Base-by-base conservation (phyloP, 2,113 vertebrate genomes). In the Origma solitaria region DNA sequence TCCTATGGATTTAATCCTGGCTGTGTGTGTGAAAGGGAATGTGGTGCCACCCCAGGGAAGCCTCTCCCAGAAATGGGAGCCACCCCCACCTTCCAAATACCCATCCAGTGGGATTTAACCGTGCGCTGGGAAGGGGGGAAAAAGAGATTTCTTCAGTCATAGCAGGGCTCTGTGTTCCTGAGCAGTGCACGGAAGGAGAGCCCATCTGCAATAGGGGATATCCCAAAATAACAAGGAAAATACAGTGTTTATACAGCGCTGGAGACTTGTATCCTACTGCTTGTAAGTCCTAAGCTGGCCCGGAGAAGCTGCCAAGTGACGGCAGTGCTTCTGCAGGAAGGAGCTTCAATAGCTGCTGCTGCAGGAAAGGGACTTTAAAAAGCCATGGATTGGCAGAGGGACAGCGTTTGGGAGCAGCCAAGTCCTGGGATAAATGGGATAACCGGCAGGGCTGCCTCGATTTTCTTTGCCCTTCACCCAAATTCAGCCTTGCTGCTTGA, bases 141-240 rank as follows among this genome's bases (percentile, higher is more conserved):
- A 40, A 65, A 35, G 7, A 33, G 23, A 9, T 40, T 82, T 66
- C 28, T 82, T 80, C 1, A 2, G 14, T 58, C 3, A 0, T 71
- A 3, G 66, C 33, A 24, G 30, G 28, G 15, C 21, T 75, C 19
- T 47, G 11, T 40, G 70, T 17, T 81, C 49, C 82, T 18, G n/a
- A 76, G 79, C 24, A 1, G 53, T 35, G 40, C 71, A 40, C 0
- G 3, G 76, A 84, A 87, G 88, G 77, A 91, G 84, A 71, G 42
- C 77, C 61, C 70, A n/a, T 94, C 66, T 84, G 81, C 61, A 79
- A 0, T 1, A 76, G 62, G 88, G 95, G 96, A 95, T 91, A 95
- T 96, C 95, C 92, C 91, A 1, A 89, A 95, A 90, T 92, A 95
- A 84, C 69, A 54, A 76, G 81, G 88, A 95, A 91, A 69, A 92